phyloP scores from a whole-genome alignment of 2,888 invertebrate genomes.

The Orgyia antiqua region DNA sequence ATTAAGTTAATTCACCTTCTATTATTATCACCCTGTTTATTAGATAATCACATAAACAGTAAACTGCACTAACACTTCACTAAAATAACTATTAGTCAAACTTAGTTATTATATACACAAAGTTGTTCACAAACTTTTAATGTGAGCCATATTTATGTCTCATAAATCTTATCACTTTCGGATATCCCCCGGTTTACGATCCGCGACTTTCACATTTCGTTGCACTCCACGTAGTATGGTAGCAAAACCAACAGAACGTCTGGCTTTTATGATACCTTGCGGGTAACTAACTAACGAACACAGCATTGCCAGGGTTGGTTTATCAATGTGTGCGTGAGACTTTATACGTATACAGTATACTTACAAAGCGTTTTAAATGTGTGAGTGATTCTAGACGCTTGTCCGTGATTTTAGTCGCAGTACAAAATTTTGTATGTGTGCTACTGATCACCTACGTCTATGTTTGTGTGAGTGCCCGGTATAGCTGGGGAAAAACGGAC shows the following conservation, averaged over 20 bases:
- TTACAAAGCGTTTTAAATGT: constrained; percentile 25
- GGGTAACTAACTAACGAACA: constrained; percentile 49
- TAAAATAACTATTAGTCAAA: constrained; percentile 19
- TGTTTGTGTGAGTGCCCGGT: constrained; percentile 40
- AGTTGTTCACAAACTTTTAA: constrained; percentile 25
- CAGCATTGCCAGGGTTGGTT: constrained; percentile 51
- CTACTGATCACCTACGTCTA: constrained; percentile 45
- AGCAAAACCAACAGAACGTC: constrained; percentile 18
- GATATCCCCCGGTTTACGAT: constrained; percentile 18
- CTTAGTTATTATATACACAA: constrained; percentile 24
- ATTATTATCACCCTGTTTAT: constrained; percentile 25
- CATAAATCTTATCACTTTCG: constrained; percentile 28
- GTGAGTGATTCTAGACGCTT: constrained; percentile 45
- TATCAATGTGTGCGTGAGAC: constrained; percentile 42
- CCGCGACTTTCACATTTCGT: constrained; percentile 23
- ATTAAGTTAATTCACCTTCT: constrained; percentile 16
- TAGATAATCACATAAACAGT: constrained; percentile 23
- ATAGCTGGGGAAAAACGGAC: constrained; percentile 42
- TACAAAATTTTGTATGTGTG: constrained; percentile 36
- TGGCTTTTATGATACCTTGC: constrained; percentile 24
- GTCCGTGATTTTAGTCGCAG: constrained; percentile 45
- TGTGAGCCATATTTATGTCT: constrained; percentile 11
- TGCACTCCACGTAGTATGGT: constrained; percentile 17
- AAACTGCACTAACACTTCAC: constrained; percentile 27
- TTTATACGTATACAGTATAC: constrained; percentile 28